Evolutionary conservation across 2,113 vertebrate genomes (phyloP).

Genomic region (Chloroceryle aenea): DNA sequence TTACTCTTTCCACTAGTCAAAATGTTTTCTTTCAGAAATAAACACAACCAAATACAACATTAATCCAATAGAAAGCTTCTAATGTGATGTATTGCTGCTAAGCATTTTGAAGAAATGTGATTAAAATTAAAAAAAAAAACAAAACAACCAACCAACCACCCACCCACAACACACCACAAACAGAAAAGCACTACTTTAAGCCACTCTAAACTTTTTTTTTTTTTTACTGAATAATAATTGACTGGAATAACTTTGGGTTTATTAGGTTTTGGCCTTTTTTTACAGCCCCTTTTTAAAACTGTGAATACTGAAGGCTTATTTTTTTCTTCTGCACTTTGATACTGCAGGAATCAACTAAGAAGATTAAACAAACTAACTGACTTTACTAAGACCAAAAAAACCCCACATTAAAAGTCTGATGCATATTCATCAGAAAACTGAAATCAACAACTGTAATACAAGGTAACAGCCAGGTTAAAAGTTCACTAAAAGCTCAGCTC

Average conservation of each 20-base stretch:
- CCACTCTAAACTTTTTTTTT: neutral
- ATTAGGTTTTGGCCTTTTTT: neutral
- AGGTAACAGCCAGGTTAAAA: neutral
- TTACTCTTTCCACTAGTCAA: neutral
- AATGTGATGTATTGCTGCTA: fast-evolving
- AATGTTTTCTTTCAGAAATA: neutral
- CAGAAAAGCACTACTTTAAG: neutral
- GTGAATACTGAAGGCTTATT: neutral
- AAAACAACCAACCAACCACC: neutral
- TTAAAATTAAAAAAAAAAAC: neutral
- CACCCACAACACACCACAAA: neutral
- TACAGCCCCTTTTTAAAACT: neutral
- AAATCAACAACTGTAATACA: neutral
- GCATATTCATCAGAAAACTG: neutral
- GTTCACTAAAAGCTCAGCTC: neutral
- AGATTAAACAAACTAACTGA: neutral
- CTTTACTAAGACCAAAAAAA: neutral
- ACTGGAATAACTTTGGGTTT: neutral
- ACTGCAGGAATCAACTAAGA: neutral
- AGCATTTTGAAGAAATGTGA: neutral
- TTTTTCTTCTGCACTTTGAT: neutral
- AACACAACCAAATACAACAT: neutral
- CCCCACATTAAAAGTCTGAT: neutral
- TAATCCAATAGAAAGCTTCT: neutral
- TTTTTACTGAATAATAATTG: neutral